Conservation (phyloP, 2,113 vertebrate species). For the Cranoglanis bouderius region DNA sequence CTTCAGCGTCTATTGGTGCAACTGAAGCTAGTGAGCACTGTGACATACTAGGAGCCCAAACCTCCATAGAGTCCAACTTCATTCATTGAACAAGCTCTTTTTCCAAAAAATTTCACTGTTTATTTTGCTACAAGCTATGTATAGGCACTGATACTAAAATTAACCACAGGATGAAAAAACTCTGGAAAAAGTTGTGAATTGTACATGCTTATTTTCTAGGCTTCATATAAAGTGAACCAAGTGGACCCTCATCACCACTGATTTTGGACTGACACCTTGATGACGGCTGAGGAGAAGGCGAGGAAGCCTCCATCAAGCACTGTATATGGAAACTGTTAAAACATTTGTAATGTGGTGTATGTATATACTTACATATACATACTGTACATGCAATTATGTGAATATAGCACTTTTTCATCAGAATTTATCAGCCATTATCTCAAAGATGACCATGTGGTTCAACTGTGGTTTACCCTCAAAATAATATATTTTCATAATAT, state of each 20-base stretch:
- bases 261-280: constrained; percentile 10
- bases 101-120: constrained; percentile 61
- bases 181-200: constrained; percentile 70
- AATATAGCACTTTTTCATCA: not conserved
- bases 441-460: not conserved
- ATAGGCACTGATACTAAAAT: constrained; percentile 61
- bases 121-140: constrained; percentile 57
- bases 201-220: constrained; percentile 66
- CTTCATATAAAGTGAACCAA: constrained; percentile 66
- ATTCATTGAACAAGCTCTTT: constrained; percentile 38
- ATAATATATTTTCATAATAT: not conserved
- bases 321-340: not conserved
- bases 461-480: not conserved
- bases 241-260: constrained; percentile 66
- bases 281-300: not conserved
- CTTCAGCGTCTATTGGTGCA: not conserved
- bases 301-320: constrained; percentile 34
- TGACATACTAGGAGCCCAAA: constrained; percentile 24
- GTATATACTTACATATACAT: not conserved
- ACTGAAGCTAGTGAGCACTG: constrained; percentile 9
- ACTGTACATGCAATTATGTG: not conserved
- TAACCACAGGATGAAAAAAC: constrained; percentile 47
- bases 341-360: not conserved
- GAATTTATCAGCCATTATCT: not conserved
- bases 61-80: constrained; percentile 9